phyloP scores from a whole-genome alignment of 2,797 vertebrate species.

The Diglossa cyanea region DNA sequence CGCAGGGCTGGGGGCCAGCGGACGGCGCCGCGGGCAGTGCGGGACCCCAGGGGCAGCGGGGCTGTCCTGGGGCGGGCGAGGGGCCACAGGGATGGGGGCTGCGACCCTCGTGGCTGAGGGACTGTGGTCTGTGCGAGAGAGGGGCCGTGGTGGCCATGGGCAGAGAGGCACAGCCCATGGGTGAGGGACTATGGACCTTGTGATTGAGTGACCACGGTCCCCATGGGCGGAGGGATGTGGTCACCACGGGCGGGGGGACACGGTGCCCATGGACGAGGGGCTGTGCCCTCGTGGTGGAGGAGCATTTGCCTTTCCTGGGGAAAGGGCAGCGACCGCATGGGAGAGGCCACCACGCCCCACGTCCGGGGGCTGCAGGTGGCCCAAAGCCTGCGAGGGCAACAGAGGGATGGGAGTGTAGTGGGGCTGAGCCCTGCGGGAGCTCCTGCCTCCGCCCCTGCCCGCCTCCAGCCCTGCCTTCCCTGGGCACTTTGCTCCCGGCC shows the following conservation, averaged over 20 bases:
- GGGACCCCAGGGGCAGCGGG: fast-evolving
- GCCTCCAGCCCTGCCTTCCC: constrained; percentile 54
- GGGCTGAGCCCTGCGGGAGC: background rate
- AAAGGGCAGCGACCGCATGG: background rate
- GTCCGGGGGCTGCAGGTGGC: background rate
- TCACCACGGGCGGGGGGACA: fast-evolving
- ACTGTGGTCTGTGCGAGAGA: fast-evolving
- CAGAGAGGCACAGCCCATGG: background rate
- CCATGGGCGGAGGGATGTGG: background rate
- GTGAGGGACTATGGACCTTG: background rate
- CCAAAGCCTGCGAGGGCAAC: background rate
- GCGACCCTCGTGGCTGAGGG: fast-evolving
- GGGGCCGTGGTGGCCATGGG: fast-evolving
- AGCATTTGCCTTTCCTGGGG: background rate
- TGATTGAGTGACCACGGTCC: background rate
- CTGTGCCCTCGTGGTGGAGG: fast-evolving
- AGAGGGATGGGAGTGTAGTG: fast-evolving
- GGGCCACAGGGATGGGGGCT: background rate
- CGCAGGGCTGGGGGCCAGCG: background rate
- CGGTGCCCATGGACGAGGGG: fast-evolving
- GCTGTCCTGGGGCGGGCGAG: background rate
- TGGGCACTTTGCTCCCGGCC: constrained; percentile 37
- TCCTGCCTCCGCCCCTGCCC: background rate
- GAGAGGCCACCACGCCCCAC: fast-evolving
- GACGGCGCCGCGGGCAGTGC: background rate